A percentile compares a stretch with the other conserved stretches of the same genome.
These are phyloP conservation scores for Papilio aristodemus DNA, from an alignment of 1,140 invertebrate genomes.

Conservation along the genomic window DNA sequence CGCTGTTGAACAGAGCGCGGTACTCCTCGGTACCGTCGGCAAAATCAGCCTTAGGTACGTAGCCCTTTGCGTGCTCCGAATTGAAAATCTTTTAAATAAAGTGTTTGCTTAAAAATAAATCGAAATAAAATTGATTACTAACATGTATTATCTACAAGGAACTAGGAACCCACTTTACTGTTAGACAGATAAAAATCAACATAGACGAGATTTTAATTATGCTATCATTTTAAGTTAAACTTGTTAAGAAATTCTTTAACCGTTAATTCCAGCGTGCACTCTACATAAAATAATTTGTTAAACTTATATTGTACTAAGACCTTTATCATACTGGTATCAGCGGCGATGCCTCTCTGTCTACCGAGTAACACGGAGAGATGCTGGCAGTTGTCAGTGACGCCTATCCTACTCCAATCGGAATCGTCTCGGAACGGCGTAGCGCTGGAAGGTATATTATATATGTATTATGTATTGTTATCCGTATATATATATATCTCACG, in stretches of 20 bases:
- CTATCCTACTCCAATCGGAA: conserved; percentile 67
- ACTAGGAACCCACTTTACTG: no score
- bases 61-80: conserved; percentile 46
- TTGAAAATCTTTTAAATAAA: conserved; percentile 54
- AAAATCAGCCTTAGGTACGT: neutral
- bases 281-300: no score
- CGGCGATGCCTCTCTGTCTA: conserved; percentile 45
- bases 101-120: no score
- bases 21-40: conserved; percentile 27
- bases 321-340: conserved; percentile 53
- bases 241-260: no score
- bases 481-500: no score
- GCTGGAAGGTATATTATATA: conserved; percentile 44
- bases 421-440: conserved; percentile 50
- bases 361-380: conserved; percentile 66
- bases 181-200: no score
- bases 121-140: conserved; percentile 22
- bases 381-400: conserved; percentile 69
- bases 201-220: no score
- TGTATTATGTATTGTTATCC: neutral
- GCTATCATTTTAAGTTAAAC: no score
- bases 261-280: no score
- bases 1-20: conserved; percentile 67
- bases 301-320: conserved; percentile 34
- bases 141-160: no score